Conservation (phyloP, 2,113 vertebrate genomes). For the Myotis davidii region DNA sequence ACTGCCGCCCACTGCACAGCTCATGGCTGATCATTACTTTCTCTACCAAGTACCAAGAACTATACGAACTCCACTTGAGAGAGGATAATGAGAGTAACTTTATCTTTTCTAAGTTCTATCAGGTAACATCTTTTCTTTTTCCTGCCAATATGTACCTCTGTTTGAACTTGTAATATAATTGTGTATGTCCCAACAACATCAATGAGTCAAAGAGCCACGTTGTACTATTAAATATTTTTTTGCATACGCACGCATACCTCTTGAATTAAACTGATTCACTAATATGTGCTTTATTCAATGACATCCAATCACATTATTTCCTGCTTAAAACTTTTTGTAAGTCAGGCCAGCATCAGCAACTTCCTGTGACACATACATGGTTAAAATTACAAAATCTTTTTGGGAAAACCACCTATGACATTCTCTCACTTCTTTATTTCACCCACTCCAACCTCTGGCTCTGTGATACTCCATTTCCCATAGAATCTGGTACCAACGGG, state of each 20-base stretch:
- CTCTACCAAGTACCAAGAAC: not conserved
- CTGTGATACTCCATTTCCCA: not conserved
- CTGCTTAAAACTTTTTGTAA: not conserved
- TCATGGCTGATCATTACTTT: not conserved
- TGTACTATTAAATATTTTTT: not conserved
- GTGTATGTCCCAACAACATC: not conserved
- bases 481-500: not conserved
- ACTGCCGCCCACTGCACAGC: not conserved
- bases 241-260: too few relatives aligned
- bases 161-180: not conserved
- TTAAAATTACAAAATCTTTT: slow-evolving; percentile 4
- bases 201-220: not conserved
- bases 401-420: not conserved
- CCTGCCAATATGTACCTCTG: not conserved
- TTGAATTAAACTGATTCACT: not conserved
- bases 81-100: not conserved
- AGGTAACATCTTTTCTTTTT: not conserved
- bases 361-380: not conserved
- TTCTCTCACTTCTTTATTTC: not conserved
- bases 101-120: not conserved
- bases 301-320: not conserved
- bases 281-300: not conserved
- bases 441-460: not conserved
- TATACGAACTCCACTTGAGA: not conserved
- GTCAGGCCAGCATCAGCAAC: not conserved